These are phyloP conservation scores for Hirtodrosophila histrioides DNA, from an alignment of 2,888 invertebrate genomes.

Conservation along the genomic window DNA sequence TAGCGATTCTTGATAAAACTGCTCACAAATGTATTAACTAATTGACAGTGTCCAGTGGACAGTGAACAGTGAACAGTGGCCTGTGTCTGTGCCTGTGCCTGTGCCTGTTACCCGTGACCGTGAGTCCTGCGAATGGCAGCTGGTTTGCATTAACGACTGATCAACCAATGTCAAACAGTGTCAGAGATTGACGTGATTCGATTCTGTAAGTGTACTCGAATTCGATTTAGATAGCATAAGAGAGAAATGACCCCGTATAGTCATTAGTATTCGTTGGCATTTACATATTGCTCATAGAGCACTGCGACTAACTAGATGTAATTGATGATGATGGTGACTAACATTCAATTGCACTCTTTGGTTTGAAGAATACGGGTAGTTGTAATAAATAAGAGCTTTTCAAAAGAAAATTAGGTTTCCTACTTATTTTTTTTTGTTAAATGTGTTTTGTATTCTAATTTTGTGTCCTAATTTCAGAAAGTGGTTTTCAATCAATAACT, in stretches of 20 bases:
- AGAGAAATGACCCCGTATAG: conserved; percentile 18
- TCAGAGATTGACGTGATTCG: background rate
- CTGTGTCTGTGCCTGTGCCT: too few relatives aligned
- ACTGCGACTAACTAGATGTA: conserved; percentile 10
- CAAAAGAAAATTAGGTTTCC: too few relatives aligned
- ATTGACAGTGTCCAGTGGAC: conserved; percentile 47
- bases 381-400: too few relatives aligned
- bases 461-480: too few relatives aligned
- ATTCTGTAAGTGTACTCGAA: background rate
- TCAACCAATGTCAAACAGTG: conserved; percentile 16
- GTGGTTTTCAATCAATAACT: too few relatives aligned
- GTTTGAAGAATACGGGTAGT: too few relatives aligned
- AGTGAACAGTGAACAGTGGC: background rate
- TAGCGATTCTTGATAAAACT: conserved; percentile 63
- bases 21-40: conserved; percentile 68
- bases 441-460: too few relatives aligned
- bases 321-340: conserved; percentile 33
- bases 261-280: conserved; percentile 25
- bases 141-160: conserved; percentile 14
- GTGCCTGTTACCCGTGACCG: background rate
- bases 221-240: conserved; percentile 7
- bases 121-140: background rate
- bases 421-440: too few relatives aligned
- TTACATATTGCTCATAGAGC: conserved; percentile 27
- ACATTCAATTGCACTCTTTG: background rate